Conservation (phyloP, 1,140 invertebrate genomes). For the Aphidius ervi region DNA sequence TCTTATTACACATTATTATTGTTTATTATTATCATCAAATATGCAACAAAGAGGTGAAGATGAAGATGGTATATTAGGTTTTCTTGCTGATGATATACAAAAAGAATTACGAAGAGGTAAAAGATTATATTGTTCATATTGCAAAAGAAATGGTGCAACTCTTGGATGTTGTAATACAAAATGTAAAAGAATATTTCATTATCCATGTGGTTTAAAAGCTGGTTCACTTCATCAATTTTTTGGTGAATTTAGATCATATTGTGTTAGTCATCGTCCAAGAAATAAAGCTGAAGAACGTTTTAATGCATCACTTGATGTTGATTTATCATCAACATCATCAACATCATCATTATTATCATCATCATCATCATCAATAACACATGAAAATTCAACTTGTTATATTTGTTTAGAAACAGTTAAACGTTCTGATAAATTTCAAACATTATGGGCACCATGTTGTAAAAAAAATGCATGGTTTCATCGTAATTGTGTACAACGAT, state of each 20-base stretch:
- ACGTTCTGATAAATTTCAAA: constrained; percentile 40
- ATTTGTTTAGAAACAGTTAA: constrained; percentile 59
- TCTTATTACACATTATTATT: constrained; percentile 56
- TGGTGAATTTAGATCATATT: constrained; percentile 62
- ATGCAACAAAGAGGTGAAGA: constrained; percentile 59
- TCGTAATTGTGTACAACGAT: constrained; percentile 59
- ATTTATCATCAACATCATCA: too few species aligned
- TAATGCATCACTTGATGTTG: constrained; percentile 25
- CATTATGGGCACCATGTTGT: constrained; percentile 62
- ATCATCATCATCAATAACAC: constrained; percentile 9
- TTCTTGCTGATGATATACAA: constrained; percentile 58
- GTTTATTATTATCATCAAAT: constrained; percentile 61
- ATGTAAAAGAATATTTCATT: constrained; percentile 61
- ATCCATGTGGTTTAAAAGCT: constrained; percentile 59
- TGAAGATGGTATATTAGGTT: constrained; percentile 62
- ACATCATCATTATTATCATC: too few species aligned
- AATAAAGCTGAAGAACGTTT: constrained; percentile 48
- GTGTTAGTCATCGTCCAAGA: constrained; percentile 55
- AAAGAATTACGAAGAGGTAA: constrained; percentile 58
- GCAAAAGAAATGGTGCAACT: constrained; percentile 59
- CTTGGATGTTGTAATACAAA: constrained; percentile 57
- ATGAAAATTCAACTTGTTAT: constrained; percentile 44
- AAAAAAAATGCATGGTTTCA: constrained; percentile 62
- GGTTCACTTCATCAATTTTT: constrained; percentile 61
- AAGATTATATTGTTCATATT: constrained; percentile 59